A percentile compares a stretch with the other conserved stretches of the same genome.
These are phyloP conservation scores for Drosophila quadrilineata DNA, from an alignment of 1,140 invertebrate species.

Conservation along the genomic window DNA sequence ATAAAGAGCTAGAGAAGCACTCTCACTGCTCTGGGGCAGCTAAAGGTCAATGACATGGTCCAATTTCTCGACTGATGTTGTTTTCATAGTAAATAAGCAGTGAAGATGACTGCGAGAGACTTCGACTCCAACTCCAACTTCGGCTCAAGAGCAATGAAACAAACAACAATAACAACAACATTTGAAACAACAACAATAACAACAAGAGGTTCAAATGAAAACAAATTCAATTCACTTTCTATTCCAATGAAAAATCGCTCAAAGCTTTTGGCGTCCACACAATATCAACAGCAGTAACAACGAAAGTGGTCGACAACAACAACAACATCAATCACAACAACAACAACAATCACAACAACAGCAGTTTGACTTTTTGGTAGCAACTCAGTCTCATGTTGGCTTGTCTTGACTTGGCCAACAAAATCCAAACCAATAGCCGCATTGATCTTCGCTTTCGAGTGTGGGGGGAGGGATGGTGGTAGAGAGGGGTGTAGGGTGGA, in stretches of 20 bases:
- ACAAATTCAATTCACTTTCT: conserved; percentile 80
- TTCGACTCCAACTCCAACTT: too few species aligned
- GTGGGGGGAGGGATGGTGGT: too few species aligned
- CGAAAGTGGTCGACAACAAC: conserved; percentile 74
- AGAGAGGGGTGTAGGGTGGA: neutral
- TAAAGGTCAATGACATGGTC: conserved; percentile 79
- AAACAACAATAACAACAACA: conserved; percentile 35
- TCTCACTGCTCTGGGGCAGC: conserved; percentile 65
- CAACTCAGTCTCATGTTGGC: conserved; percentile 38
- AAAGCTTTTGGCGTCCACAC: conserved; percentile 62
- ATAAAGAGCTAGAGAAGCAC: conserved; percentile 36
- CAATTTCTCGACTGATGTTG: conserved; percentile 47
- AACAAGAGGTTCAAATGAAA: conserved; percentile 31
- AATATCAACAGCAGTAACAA: conserved; percentile 74
- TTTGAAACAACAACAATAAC: neutral
- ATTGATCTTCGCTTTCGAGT: conserved; percentile 72
- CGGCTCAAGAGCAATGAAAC: conserved; percentile 59
- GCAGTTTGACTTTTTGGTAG: conserved; percentile 32
- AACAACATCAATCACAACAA: conserved; percentile 17
- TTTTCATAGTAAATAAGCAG: conserved; percentile 58
- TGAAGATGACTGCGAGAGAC: conserved; percentile 50
- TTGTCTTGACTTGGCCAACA: conserved; percentile 28
- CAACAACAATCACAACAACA: conserved; percentile 19
- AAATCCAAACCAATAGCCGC: conserved; percentile 46
- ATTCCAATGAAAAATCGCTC: conserved; percentile 80